Percentiles rank a stretch among this genome's conserved stretches.
Conservation (phyloP, 2,888 invertebrate genomes). For the Torymus texanus region DNA sequence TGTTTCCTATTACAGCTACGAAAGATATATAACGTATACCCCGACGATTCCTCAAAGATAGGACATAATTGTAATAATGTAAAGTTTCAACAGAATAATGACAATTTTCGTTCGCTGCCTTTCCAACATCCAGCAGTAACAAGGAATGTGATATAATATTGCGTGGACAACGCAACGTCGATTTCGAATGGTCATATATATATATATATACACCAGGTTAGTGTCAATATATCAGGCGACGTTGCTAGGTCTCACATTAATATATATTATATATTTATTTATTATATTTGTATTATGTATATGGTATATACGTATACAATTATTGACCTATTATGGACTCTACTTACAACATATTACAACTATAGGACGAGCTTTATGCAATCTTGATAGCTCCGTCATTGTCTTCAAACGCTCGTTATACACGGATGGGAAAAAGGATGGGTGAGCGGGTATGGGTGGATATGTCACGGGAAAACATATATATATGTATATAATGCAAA, state of each 20-base stretch:
- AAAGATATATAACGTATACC: too few species aligned
- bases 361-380: conserved; percentile 4
- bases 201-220: too few species aligned
- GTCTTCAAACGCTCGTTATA: neutral
- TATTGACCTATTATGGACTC: conserved; percentile 17
- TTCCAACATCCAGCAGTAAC: neutral
- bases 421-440: neutral
- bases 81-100: neutral
- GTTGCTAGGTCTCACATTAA: conserved; percentile 14
- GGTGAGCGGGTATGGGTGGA: neutral
- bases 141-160: conserved; percentile 39
- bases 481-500: conserved; percentile 11
- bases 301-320: conserved; percentile 1
- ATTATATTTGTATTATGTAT: conserved; percentile 11
- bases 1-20: neutral
- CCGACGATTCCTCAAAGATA: too few species aligned
- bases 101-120: neutral
- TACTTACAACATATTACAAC: conserved; percentile 20
- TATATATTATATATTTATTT: neutral
- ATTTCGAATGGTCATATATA: neutral
- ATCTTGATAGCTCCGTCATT: neutral
- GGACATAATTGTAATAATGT: neutral
- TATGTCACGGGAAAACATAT: neutral
- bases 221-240: conserved; percentile 31
- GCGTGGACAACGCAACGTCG: conserved; percentile 22